These are phyloP conservation scores for Amorpha juglandis DNA, from an alignment of 2,888 invertebrate species.

Conservation along the genomic window DNA sequence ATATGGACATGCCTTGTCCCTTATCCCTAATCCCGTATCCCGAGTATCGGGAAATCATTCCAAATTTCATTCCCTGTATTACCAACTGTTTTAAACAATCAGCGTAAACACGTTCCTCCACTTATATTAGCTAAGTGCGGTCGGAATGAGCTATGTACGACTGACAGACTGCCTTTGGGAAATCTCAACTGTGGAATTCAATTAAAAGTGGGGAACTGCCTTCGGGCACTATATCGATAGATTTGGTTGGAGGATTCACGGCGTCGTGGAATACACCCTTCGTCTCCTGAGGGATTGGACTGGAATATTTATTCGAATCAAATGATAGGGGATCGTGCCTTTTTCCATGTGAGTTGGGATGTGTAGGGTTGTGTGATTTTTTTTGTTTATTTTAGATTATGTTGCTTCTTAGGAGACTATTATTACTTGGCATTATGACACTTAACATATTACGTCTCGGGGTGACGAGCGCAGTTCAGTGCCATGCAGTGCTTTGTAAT, in stretches of 20 bases:
- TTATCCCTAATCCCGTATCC: neutral
- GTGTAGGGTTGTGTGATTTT: constrained; percentile 28
- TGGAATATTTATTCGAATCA: constrained; percentile 49
- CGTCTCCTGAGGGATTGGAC: constrained; percentile 42
- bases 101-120: constrained; percentile 9
- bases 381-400: neutral
- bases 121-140: constrained; percentile 33
- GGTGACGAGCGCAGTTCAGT: no score
- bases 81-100: neutral
- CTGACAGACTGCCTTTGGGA: constrained; percentile 43
- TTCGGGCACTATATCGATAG: constrained; percentile 32
- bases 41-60: neutral
- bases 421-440: no score
- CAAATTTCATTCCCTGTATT: neutral
- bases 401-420: no score
- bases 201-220: constrained; percentile 38
- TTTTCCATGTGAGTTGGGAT: constrained; percentile 39
- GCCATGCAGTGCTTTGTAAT: no score
- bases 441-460: no score
- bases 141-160: constrained; percentile 25
- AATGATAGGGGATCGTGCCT: constrained; percentile 46
- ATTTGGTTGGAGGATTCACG: constrained; percentile 38
- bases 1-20: neutral
- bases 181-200: constrained; percentile 46
- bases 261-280: constrained; percentile 43